These are phyloP conservation scores for Baccha elongata DNA, from an alignment of 2,888 invertebrate species.

Conservation along the genomic window DNA sequence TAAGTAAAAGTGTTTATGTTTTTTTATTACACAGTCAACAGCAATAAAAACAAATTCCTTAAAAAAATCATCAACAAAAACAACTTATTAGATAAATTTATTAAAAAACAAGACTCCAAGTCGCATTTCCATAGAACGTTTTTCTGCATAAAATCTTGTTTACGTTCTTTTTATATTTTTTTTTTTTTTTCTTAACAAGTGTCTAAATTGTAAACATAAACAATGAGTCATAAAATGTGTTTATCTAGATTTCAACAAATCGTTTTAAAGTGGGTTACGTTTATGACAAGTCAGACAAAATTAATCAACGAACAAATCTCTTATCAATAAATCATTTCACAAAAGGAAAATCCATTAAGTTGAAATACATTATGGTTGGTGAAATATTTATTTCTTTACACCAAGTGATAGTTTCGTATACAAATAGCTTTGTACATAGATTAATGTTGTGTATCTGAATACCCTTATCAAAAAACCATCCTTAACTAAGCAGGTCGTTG, in stretches of 20 bases:
- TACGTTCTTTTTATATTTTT: conserved; percentile 20
- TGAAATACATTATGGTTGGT: too few relatives aligned
- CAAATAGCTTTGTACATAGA: too few relatives aligned
- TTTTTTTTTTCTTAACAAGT: neutral
- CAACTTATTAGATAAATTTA: neutral
- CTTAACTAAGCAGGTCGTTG: neutral
- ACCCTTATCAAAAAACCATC: neutral
- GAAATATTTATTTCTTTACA: neutral
- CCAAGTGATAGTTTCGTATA: neutral
- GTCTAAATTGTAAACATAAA: conserved; percentile 2
- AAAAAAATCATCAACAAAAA: conserved; percentile 1
- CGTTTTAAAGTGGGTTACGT: neutral
- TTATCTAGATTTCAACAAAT: neutral
- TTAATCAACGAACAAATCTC: too few relatives aligned
- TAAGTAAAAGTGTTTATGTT: conserved; percentile 1
- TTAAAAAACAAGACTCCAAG: neutral
- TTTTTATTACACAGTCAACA: conserved; percentile 9
- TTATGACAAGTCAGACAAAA: conserved; percentile 1
- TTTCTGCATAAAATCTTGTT: conserved; percentile 11
- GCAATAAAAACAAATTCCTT: neutral
- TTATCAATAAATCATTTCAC: too few relatives aligned
- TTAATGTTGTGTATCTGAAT: neutral
- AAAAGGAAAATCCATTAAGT: too few relatives aligned
- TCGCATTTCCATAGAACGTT: conserved; percentile 19
- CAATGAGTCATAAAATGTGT: neutral